Base-by-base conservation (phyloP, 2,113 vertebrate species). In the Cyanoliseus patagonus region DNA sequence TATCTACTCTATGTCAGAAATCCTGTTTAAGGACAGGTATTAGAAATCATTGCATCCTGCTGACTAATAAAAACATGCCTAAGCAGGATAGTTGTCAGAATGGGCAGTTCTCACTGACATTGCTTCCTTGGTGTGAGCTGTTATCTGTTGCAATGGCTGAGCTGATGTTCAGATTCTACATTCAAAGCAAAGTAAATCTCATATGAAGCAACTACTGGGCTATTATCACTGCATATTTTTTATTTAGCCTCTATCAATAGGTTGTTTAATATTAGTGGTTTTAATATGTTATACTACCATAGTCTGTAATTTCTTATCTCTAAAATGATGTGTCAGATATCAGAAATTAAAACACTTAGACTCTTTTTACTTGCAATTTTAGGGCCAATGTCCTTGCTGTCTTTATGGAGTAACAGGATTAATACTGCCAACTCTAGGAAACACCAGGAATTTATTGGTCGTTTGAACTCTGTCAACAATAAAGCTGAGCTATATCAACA, bases 401-500 rank as follows among this genome's bases (percentile, higher is more conserved):
- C 98, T 35, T 96, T 99, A 93, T 99, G 99, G 99, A 99, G 98
- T 97, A 99, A 98, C 92, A 98, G 99, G 89, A 99, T 99, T 97
- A 99, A 99, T 44, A 97, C 98, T n/a, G 99, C 98, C 88, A 99
- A 99, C 95, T 99, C 99, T 62, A 98, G 99, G 94, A 99, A 99
- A 90, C 99, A 99, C 88, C 99, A 99, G 27, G 99, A 99, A 97
- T 99, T 99, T 96, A 97, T 98, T 35, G 99, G 99, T 20, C 98
- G 99, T 68, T 96, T 98, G 92, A 99, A 98, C 91, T 99, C 99
- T 14, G 98, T 99, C 82, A 99, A 99, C 97, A 99, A 99, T 96
- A 99, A 99, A 97, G 99, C 99, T 30, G 99, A 99, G 93, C 96
- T 99, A 14, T 99, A 99, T 96, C 99, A 99, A 97, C 99, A 99